Base-by-base conservation (phyloP, 2,888 invertebrate species). In the Perdita meconis region DNA sequence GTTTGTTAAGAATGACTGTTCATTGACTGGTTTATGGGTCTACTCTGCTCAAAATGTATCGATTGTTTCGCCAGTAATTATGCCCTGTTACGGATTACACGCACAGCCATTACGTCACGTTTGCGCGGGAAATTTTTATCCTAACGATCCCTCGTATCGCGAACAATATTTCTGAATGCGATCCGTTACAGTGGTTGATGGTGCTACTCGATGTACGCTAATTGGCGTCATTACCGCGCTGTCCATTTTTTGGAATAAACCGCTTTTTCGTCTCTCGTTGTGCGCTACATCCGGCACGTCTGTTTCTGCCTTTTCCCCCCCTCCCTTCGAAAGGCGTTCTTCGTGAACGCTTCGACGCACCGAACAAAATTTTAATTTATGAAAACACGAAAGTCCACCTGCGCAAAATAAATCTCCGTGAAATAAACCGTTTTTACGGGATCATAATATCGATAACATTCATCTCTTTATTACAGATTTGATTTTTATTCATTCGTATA, bases 151-250 rank as follows among this genome's bases (percentile, higher is more conserved):
- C 44, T n/a, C 34, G 59, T 57, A 67, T 67, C 51, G 63, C 34
- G 61, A 57, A 66, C 61, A 78, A 57, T 66, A 71, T 71, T 78
- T 71, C 71, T 38, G 26, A 61, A 68, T n/a, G 19, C 53, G 53
- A 61, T 38, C 70, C 61, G 51, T 55, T 66, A 47, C 66, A 60
- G 61, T 60, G 44, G 51, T 24, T 47, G 64, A 65, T 42, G 57
- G 36, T 38, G 57, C 61, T 65, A 73, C 61, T 75, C 65, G 75
- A 73, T 78, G 64, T 56, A 65, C 61, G 44, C 53, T 73, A 65
- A 69, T 79, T 79, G 73, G 80, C 80, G 51, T 79, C 68, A 73
- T 78, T 79, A 72, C 53, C 36, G 53, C 53, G 47, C 55, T 44
- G 42, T 22, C 57, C 64, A 67, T 80, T 80, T 79, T 79, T 60